Conservation (phyloP, 2,888 invertebrate genomes). For the Plutella xylostella region DNA sequence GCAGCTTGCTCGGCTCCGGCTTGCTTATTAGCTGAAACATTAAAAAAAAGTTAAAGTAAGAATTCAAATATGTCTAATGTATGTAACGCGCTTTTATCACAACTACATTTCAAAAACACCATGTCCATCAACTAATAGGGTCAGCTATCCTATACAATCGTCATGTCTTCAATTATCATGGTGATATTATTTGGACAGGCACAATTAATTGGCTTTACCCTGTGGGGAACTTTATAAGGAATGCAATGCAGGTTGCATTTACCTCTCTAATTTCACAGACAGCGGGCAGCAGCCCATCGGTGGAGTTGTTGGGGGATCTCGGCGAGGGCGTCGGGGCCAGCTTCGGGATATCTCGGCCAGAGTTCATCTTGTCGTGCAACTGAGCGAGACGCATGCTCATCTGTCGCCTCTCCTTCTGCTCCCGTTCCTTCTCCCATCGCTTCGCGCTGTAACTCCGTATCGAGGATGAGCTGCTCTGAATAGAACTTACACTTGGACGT, state of each 20-base stretch:
- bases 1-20: conserved; percentile 46
- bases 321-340: conserved; percentile 78
- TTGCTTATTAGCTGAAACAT: conserved; percentile 48
- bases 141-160: too few relatives aligned
- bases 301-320: conserved; percentile 82
- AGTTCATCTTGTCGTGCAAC: conserved; percentile 73
- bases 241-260: conserved; percentile 27
- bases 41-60: too few relatives aligned
- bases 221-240: neutral
- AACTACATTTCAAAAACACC: too few relatives aligned
- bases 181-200: too few relatives aligned
- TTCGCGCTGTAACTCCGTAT: conserved; percentile 85
- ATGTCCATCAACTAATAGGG: too few relatives aligned
- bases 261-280: conserved; percentile 85
- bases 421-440: conserved; percentile 83
- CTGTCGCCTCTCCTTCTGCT: conserved; percentile 84
- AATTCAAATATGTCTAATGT: too few relatives aligned
- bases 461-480: conserved; percentile 87
- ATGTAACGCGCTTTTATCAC: too few relatives aligned
- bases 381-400: conserved; percentile 82
- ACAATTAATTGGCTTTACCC: too few relatives aligned
- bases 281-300: conserved; percentile 84
- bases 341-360: conserved; percentile 56
- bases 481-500: conserved; percentile 87
- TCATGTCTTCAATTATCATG: too few relatives aligned